phyloP scores from a whole-genome alignment of 2,797 vertebrate genomes.

The Hippoglossus hippoglossus region DNA sequence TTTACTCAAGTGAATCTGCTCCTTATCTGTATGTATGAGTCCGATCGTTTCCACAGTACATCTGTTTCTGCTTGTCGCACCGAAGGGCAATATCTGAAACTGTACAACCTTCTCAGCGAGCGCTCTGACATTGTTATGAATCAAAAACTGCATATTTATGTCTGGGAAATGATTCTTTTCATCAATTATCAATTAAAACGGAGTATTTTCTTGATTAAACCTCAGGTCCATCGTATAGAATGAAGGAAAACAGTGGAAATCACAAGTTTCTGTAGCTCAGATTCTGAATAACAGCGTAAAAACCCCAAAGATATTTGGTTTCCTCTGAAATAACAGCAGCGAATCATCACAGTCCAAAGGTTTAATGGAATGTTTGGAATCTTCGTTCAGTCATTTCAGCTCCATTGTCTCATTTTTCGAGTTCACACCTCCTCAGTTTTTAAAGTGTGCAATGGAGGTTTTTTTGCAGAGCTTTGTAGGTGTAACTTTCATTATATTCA shows the following conservation, averaged over 20 bases:
- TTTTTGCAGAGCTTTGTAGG: neutral
- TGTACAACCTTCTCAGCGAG: too few relatives aligned
- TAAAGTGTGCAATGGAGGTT: neutral
- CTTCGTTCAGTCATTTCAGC: neutral
- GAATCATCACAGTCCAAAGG: neutral
- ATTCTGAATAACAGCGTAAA: neutral
- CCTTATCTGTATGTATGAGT: constrained; percentile 54
- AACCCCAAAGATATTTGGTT: neutral
- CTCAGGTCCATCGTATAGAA: too few relatives aligned
- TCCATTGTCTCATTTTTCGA: neutral
- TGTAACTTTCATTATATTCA: too few relatives aligned
- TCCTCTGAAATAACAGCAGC: neutral
- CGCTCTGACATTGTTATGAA: too few relatives aligned
- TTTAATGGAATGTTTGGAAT: too few relatives aligned
- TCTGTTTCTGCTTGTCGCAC: constrained; percentile 5
- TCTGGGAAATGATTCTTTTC: too few relatives aligned
- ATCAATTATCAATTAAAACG: too few relatives aligned
- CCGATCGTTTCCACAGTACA: constrained; percentile 25
- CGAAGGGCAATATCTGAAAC: neutral
- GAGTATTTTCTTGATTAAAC: too few relatives aligned
- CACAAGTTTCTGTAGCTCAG: too few relatives aligned
- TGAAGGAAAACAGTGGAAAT: too few relatives aligned
- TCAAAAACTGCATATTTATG: too few relatives aligned
- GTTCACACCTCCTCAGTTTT: neutral
- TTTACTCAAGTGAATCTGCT: constrained; percentile 50